These are phyloP conservation scores for Buteo buteo DNA, from an alignment of 2,113 vertebrate species.

Conservation along the genomic window DNA sequence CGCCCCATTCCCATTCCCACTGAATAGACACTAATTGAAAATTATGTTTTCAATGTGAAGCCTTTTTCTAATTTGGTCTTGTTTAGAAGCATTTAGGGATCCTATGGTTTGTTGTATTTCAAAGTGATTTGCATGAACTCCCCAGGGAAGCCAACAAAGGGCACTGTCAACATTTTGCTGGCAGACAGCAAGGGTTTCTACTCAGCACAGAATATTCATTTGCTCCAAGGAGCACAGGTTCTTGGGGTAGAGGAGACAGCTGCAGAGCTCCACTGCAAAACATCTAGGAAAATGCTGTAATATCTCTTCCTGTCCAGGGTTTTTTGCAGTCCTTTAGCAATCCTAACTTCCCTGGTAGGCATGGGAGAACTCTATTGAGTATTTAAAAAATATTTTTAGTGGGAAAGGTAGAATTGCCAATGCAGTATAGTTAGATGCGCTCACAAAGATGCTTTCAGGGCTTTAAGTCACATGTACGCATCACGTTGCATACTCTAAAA, in stretches of 20 bases:
- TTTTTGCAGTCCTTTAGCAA: not conserved
- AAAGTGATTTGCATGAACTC: slow-evolving; percentile 48
- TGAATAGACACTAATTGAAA: slow-evolving; percentile 76
- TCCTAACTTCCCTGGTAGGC: not conserved
- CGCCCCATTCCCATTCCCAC: slow-evolving; percentile 40
- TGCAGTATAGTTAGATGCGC: not conserved
- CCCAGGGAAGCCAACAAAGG: slow-evolving; percentile 45
- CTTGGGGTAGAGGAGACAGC: not conserved
- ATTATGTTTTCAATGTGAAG: slow-evolving; percentile 72
- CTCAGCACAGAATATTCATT: not conserved
- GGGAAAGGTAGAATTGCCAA: not conserved
- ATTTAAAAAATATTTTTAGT: not conserved
- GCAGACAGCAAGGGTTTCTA: slow-evolving; percentile 2
- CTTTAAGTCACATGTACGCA: not conserved
- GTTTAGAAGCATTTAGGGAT: slow-evolving; percentile 65
- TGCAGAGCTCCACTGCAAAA: not conserved
- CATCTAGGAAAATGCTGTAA: not conserved
- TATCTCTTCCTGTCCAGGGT: not conserved
- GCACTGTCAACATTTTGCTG: slow-evolving; percentile 30
- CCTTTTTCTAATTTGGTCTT: slow-evolving; percentile 70
- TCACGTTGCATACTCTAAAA: not conserved
- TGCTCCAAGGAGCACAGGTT: not conserved
- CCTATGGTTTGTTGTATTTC: slow-evolving; percentile 59
- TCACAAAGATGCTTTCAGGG: not conserved
- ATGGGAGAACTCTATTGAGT: not conserved